A percentile compares a stretch with the other conserved stretches of the same genome.
phyloP scores from a whole-genome alignment of 2,113 vertebrate species.

The Phainopepla nitens region DNA sequence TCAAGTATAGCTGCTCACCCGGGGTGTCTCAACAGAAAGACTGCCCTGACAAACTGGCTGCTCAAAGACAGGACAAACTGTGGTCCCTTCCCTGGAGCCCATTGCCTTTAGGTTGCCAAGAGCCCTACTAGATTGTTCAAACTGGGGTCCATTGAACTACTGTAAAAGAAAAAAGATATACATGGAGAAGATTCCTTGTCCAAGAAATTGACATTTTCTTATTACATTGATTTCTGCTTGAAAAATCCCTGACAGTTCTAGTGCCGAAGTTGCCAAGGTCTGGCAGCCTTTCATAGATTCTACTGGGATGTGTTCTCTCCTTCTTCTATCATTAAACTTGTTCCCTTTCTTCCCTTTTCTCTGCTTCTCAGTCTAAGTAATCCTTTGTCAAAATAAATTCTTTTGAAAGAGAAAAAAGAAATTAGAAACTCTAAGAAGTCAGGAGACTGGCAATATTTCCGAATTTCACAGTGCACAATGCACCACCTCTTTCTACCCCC shows the following conservation, averaged over 20 bases:
- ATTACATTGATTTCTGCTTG: constrained; percentile 20
- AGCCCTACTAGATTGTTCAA: not conserved
- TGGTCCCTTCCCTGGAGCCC: not conserved
- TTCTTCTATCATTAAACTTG: not conserved
- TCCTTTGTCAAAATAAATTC: not conserved
- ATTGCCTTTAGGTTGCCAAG: not conserved
- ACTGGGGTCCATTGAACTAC: not conserved
- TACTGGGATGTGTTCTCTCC: not conserved
- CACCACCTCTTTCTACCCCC: not conserved
- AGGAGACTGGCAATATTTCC: not conserved
- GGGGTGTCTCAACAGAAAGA: not conserved
- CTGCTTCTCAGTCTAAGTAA: not conserved
- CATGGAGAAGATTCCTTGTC: not conserved
- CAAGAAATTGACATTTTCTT: not conserved
- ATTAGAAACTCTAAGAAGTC: not conserved
- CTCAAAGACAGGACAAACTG: not conserved
- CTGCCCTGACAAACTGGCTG: not conserved
- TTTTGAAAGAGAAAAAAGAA: not conserved
- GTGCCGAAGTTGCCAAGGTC: not conserved
- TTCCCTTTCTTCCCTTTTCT: not conserved
- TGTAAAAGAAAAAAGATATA: not conserved
- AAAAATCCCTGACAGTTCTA: not conserved
- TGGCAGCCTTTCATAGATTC: not conserved
- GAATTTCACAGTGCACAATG: not conserved
- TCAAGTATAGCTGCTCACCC: not conserved